Evolutionary conservation across 2,797 vertebrate species (phyloP).

Genomic region (Microhierax caerulescens): DNA sequence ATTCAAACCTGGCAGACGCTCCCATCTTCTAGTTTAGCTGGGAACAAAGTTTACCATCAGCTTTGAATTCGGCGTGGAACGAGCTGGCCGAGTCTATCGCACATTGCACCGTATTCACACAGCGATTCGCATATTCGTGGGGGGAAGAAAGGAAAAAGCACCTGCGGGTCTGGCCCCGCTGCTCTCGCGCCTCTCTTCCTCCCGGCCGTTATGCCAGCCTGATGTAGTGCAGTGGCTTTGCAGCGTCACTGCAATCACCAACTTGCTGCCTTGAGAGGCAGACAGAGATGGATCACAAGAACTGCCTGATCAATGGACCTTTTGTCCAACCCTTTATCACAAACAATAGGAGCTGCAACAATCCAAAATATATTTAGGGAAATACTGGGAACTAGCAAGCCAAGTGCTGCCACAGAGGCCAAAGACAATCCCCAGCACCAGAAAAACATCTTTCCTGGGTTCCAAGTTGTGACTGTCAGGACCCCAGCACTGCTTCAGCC

Average conservation of each 20-base stretch:
- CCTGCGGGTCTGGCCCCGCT: rapidly evolving
- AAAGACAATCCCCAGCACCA: background rate
- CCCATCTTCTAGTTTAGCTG: too few relatives aligned
- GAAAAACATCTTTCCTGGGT: background rate
- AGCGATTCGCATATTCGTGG: rapidly evolving
- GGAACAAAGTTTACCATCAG: background rate
- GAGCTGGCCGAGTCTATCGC: rapidly evolving
- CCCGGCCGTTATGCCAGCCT: rapidly evolving
- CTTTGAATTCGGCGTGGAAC: background rate
- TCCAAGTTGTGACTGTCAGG: background rate
- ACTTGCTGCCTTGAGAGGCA: rapidly evolving
- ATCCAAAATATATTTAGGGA: background rate
- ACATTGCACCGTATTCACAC: rapidly evolving
- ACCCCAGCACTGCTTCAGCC: background rate
- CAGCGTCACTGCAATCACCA: background rate
- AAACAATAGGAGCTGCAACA: background rate
- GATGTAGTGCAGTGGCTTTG: background rate
- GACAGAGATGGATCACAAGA: constrained; percentile 18
- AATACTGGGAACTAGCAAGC: background rate
- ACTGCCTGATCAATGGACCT: constrained; percentile 25
- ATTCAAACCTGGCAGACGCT: background rate
- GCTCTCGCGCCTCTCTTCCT: background rate
- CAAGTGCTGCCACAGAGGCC: background rate
- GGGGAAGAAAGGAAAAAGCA: background rate
- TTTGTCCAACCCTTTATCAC: constrained; percentile 31